Evolutionary conservation across 2,888 invertebrate genomes (phyloP).

Genomic region (Tipula helvola): DNA sequence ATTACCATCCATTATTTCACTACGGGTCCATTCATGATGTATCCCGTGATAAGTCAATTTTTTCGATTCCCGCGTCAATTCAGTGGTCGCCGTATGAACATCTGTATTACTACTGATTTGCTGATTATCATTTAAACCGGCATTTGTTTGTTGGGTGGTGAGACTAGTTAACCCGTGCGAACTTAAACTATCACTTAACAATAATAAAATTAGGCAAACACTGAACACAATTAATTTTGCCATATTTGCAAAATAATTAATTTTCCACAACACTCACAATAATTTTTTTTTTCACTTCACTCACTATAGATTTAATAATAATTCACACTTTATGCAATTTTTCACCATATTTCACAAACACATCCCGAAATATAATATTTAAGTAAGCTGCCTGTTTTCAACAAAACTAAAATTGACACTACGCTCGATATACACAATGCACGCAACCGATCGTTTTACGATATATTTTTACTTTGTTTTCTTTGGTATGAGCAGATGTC

Average conservation of each 20-base stretch:
- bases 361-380: neutral
- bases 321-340: neutral
- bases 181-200: neutral
- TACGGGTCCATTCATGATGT: slow-evolving; percentile 28
- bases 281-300: too few relatives aligned
- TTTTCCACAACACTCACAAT: neutral
- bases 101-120: neutral
- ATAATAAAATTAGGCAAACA: neutral
- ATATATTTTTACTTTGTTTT: neutral
- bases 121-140: neutral
- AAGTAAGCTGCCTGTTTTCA: neutral
- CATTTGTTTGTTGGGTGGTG: neutral
- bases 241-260: neutral
- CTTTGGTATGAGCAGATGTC: neutral
- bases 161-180: neutral
- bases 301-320: neutral
- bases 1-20: slow-evolving; percentile 34
- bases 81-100: neutral
- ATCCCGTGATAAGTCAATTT: neutral
- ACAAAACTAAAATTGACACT: neutral
- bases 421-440: neutral
- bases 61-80: neutral
- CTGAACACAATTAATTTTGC: neutral
- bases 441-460: neutral
- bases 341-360: neutral